Percentiles rank a stretch among this genome's conserved stretches.
These are phyloP conservation scores for Morelia viridis DNA, from an alignment of 2,797 vertebrate species.

Conservation along the genomic window DNA sequence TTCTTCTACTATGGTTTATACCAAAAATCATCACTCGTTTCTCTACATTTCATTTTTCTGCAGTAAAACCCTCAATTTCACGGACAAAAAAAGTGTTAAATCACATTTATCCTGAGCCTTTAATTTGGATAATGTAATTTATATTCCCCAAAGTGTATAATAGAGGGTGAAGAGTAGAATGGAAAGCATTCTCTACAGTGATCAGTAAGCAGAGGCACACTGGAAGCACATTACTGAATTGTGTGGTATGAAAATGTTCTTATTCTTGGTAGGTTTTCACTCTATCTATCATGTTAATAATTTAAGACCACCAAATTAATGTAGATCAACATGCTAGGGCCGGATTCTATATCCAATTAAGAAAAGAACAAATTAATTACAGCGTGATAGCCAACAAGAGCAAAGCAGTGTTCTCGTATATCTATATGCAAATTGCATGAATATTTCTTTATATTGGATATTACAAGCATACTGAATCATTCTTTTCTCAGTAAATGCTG, in stretches of 20 bases:
- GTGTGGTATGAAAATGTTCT: conserved; percentile 3
- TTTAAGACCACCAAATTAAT: not conserved
- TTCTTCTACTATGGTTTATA: conserved; percentile 10
- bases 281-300: conserved; percentile 7
- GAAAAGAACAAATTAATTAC: conserved; percentile 44
- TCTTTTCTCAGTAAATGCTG: conserved; percentile 36
- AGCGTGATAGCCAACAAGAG: conserved; percentile 32
- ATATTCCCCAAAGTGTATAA: conserved; percentile 13
- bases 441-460: not conserved
- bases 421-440: conserved; percentile 2
- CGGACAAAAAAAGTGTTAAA: conserved; percentile 10
- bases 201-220: conserved; percentile 49
- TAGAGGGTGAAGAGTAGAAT: conserved; percentile 29
- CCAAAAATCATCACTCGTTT: not conserved
- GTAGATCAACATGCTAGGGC: accelerated
- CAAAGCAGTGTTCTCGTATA: conserved; percentile 10
- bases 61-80: conserved; percentile 23
- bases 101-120: conserved; percentile 1
- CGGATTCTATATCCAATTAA: conserved; percentile 23
- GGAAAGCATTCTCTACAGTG: conserved; percentile 36
- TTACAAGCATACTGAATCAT: conserved; percentile 2
- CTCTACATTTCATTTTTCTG: not conserved
- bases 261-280: conserved; percentile 14
- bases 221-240: not conserved
- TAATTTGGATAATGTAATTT: conserved; percentile 28